Evolutionary conservation across 2,113 vertebrate species (phyloP).

Genomic region (Poeciliopsis turrubarensis): DNA sequence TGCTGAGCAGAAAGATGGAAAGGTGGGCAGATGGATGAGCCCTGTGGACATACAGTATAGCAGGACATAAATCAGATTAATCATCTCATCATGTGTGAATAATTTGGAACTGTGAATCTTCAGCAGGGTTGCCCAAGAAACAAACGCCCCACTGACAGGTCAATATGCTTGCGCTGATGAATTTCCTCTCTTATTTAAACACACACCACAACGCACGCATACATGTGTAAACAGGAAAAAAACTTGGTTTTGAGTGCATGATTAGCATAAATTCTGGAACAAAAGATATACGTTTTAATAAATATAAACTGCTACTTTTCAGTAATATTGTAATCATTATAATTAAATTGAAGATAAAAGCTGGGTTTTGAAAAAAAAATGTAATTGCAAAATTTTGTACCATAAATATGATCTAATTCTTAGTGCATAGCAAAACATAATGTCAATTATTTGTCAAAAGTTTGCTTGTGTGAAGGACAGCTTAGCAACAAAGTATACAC

Average conservation of each 20-base stretch:
- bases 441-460: conserved; percentile 15
- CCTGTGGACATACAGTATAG: conserved; percentile 55
- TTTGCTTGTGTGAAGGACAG: conserved; percentile 53
- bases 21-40: conserved; percentile 61
- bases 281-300: background rate
- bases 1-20: conserved; percentile 2
- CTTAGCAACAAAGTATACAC: conserved; percentile 41
- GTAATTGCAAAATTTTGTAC: background rate
- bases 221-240: background rate
- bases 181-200: conserved; percentile 29
- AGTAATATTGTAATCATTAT: background rate
- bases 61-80: conserved; percentile 72
- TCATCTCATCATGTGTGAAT: conserved; percentile 79
- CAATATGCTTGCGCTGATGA: conserved; percentile 73
- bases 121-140: conserved; percentile 56
- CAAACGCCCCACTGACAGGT: conserved; percentile 67
- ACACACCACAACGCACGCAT: background rate
- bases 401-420: background rate
- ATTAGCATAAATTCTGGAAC: background rate
- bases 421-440: background rate
- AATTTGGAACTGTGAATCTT: conserved; percentile 62
- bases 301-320: too few relatives aligned
- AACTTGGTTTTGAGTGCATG: background rate
- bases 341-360: background rate
- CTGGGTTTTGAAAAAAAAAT: background rate